phyloP scores from a whole-genome alignment of 2,113 vertebrate genomes.

The Sapajus apella region DNA sequence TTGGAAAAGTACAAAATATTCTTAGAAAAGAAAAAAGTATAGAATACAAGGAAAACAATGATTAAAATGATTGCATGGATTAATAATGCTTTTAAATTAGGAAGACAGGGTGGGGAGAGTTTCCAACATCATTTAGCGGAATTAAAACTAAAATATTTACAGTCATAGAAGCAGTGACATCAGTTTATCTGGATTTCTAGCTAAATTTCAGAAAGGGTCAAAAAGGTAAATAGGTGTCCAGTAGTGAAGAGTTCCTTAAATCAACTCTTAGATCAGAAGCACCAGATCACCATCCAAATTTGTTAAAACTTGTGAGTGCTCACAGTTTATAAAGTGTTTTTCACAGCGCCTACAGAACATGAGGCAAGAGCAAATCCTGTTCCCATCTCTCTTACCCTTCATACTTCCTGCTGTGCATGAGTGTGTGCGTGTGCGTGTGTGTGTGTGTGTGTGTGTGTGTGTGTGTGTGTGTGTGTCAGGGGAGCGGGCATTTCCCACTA shows the following conservation, averaged over 20 bases:
- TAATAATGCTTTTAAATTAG: background rate
- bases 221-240: background rate
- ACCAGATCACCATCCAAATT: background rate
- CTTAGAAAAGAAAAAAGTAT: background rate
- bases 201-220: background rate
- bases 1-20: background rate
- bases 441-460: background rate
- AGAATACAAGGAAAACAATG: background rate
- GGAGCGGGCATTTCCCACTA: background rate
- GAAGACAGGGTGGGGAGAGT: background rate
- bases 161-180: background rate
- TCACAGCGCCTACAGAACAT: background rate
- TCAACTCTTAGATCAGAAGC: background rate
- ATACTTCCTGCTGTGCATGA: background rate
- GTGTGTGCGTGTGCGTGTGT: too few species aligned
- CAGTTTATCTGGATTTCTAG: background rate
- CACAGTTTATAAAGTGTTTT: background rate
- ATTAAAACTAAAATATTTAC: conserved; percentile 23
- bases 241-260: background rate
- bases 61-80: background rate
- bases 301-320: background rate
- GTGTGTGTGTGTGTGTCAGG: rapidly evolving
- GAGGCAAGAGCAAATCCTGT: background rate
- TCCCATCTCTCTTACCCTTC: background rate
- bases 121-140: background rate